Conservation (phyloP, 2,888 invertebrate genomes). For the Siphonodentalium dalli region DNA sequence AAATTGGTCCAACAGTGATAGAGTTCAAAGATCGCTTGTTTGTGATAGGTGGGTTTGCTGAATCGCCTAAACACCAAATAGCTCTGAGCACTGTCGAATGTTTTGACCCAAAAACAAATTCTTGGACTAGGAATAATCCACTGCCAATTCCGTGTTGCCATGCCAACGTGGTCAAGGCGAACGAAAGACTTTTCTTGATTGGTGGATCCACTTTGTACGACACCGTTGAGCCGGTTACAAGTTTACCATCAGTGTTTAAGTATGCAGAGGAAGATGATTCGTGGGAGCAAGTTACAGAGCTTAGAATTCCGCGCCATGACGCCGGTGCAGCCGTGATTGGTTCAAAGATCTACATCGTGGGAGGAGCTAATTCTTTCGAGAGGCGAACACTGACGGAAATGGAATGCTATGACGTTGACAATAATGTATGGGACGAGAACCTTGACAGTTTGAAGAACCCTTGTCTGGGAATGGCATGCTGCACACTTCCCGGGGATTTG, state of each 20-base stretch:
- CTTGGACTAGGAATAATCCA: conserved; percentile 34
- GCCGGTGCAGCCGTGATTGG: conserved; percentile 34
- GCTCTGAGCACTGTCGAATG: conserved; percentile 46
- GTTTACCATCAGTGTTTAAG: conserved; percentile 39
- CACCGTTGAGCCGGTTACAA: conserved; percentile 24
- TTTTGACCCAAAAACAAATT: conserved; percentile 40
- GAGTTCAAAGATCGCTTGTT: conserved; percentile 36
- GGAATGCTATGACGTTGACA: conserved; percentile 41
- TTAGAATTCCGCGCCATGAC: conserved; percentile 38
- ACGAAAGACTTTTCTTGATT: conserved; percentile 37
- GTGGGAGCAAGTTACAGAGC: conserved; percentile 32
- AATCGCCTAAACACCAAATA: conserved; percentile 26
- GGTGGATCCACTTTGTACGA: conserved; percentile 41
- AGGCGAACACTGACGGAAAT: conserved; percentile 37
- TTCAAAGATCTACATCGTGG: conserved; percentile 40
- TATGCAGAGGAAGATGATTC: conserved; percentile 38
- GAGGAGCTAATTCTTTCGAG: conserved; percentile 43
- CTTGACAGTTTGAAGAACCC: conserved; percentile 28
- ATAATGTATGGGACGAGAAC: conserved; percentile 25
- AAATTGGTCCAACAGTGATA: conserved; percentile 38
- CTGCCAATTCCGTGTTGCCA: conserved; percentile 42
- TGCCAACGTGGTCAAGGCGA: conserved; percentile 35
- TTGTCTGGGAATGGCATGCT: conserved; percentile 33
- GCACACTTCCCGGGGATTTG: conserved; percentile 16
- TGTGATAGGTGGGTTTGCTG: conserved; percentile 45